Conservation (phyloP, 2,797 vertebrate species). For the Tokudaia tokunoshimensis region DNA sequence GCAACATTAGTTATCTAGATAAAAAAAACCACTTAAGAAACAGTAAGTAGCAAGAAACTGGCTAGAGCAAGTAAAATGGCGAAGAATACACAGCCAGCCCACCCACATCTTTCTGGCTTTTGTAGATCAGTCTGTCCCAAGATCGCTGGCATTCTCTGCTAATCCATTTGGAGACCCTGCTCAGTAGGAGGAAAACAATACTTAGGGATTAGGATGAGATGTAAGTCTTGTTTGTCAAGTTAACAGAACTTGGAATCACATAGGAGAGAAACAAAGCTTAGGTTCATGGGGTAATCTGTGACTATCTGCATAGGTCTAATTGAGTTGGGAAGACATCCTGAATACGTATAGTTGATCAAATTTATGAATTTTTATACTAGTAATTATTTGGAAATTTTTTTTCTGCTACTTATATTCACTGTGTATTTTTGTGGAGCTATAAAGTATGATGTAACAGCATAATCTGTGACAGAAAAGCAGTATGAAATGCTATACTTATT, state of each 20-base stretch:
- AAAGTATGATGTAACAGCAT: background rate
- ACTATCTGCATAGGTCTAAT: background rate
- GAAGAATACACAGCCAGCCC: background rate
- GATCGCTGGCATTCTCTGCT: background rate
- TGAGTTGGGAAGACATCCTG: background rate
- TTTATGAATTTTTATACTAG: background rate
- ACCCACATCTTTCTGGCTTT: background rate
- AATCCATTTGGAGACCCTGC: background rate
- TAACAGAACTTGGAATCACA: background rate
- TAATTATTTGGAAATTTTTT: background rate
- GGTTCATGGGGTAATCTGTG: background rate
- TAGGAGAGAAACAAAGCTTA: background rate
- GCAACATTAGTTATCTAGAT: background rate
- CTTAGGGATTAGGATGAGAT: background rate
- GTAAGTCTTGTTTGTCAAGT: background rate
- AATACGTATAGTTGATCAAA: background rate
- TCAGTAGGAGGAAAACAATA: background rate
- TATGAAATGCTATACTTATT: slow-evolving; percentile 10
- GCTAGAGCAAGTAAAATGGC: background rate
- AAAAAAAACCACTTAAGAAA: slow-evolving; percentile 39
- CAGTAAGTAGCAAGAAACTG: background rate
- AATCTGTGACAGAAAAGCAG: slow-evolving; percentile 10
- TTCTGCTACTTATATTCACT: slow-evolving; percentile 24
- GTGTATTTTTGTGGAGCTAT: background rate
- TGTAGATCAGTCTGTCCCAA: too few relatives aligned